Evolutionary conservation across 1,140 invertebrate genomes (phyloP), one percentile per base, ranked within the genome.

Genomic region (Megathymus violae): DNA sequence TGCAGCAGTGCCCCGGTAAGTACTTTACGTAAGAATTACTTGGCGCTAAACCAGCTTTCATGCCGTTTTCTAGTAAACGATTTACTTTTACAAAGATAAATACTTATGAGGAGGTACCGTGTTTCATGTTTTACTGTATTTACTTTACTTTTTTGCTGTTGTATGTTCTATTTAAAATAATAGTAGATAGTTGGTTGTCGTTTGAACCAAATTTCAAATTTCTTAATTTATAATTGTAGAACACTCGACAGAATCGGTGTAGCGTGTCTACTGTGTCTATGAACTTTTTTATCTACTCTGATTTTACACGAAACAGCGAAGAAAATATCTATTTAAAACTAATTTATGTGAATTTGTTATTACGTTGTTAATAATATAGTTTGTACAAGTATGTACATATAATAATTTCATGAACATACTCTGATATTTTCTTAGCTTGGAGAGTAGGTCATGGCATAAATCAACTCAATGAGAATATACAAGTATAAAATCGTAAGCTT

Each of bases 1-100:
- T 84, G 27, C 47, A 62, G 36, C 75, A 78, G 63, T 84, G 81
- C 54, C 60, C 67, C 51, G 75, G 79, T 82, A 63, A 73, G 71
- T 69, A 11, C 13, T 58, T 69, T 64, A 72, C 67, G 64, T 64
- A 67, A 71, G 62, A 15, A 59, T n/a, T n/a, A 16, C 38, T 50
- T 54, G 61, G 41, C 27, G 36, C 19, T 61, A 51, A 68, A 76
- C 76, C 73, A 51, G 73, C 73, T 78, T 78, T 78, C 70, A 25
- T 65, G 40, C 69, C 46, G 44, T 67, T 25, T 65, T 63, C 62
- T 38, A n/a, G 25, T 25, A 59, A 59, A 47, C n/a, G 44, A 59
- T 47, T 52, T 70, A 64, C 19, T 46, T n/a, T 5, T 15, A 50
- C 9, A 6, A 4, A 36, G 14, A 4, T 36, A 13, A 48, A 38